A percentile compares a stretch with the other conserved stretches of the same genome.
These are phyloP conservation scores for Promerops cafer DNA, from an alignment of 2,113 vertebrate genomes.

Conservation along the genomic window DNA sequence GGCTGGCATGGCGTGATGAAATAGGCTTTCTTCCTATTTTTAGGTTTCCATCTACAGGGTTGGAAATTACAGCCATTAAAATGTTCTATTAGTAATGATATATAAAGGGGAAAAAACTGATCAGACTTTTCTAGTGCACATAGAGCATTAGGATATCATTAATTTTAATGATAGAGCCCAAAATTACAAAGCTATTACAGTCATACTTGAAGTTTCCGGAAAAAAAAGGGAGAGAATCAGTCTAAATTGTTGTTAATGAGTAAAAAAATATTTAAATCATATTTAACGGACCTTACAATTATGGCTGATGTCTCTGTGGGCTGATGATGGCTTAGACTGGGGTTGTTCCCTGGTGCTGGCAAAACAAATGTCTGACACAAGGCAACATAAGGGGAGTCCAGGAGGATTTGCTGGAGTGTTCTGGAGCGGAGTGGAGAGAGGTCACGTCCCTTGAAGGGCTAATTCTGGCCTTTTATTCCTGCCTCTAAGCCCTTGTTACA, in stretches of 20 bases:
- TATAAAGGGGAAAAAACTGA: slow-evolving; percentile 66
- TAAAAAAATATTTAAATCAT: slow-evolving; percentile 59
- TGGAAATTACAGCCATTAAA: slow-evolving; percentile 73
- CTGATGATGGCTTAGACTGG: neutral
- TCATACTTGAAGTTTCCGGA: slow-evolving; percentile 37
- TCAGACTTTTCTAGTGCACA: slow-evolving; percentile 56
- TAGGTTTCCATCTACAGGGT: slow-evolving; percentile 67
- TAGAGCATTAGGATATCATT: slow-evolving; percentile 66
- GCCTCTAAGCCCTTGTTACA: rapidly evolving
- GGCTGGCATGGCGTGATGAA: slow-evolving; percentile 55
- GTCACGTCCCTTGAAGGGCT: rapidly evolving
- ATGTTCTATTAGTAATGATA: slow-evolving; percentile 74
- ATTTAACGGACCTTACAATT: slow-evolving; percentile 45
- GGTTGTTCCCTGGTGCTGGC: neutral
- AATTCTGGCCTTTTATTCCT: neutral
- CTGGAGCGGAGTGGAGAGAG: neutral
- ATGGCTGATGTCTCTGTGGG: neutral
- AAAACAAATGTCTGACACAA: rapidly evolving
- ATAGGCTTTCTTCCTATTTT: slow-evolving; percentile 64
- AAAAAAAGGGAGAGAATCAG: neutral
- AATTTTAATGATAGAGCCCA: slow-evolving; percentile 71
- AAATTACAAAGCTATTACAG: slow-evolving; percentile 68
- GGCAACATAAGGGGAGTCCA: too few species aligned
- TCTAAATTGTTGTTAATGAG: slow-evolving; percentile 61
- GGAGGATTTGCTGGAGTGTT: neutral